Evolutionary conservation across 2,888 invertebrate genomes (phyloP), one percentile per base, ranked within the genome.

Genomic region (Epirrita christyi): DNA sequence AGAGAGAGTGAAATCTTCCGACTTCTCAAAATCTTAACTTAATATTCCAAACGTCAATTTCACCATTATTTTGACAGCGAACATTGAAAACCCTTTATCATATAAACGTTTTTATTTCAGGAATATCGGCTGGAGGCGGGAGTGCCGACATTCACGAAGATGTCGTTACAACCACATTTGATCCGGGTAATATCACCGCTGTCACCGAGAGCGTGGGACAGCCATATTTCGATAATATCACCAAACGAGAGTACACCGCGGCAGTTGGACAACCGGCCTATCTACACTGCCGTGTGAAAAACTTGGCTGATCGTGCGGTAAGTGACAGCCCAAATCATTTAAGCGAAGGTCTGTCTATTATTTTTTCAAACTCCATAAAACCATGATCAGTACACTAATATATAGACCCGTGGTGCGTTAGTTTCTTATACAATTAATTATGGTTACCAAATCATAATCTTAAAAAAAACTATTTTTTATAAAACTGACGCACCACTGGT

Each of bases 181-280:
- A 78, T 38, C 69, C 73, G 47, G 66, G 71, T 52, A 82, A 81
- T 68, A 66, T 72, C 55, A 83, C 83, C n/a, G 64, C 70, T 13
- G 70, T 75, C 29, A 78, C 86, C 57, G 95, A 95, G 76, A 94
- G 95, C 59, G 95, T 95, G 85, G 95, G 95, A 55, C 96, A 96
- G 83, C 97, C 97, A 29, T 96, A 96, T 87, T 97, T 97, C 85
- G 97, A 97, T 86, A 97, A 97, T 83, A 93, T 95, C 56, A 96
- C 96, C 11, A 94, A 95, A 73, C 93, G 96, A 41, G 97, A 97
- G 78, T 95, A 96, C 76, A 96, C 96, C 27, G 96, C 96, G 10
- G 97, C 97, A 2, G 97, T 97, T 40, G 97, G 97, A 27, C 97
- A 97, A 82, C 95, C 96, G 13, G 97, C 97, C 27, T 94, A 96